phyloP scores from a whole-genome alignment of 2,797 vertebrate genomes.

The Danio albolineatus region DNA sequence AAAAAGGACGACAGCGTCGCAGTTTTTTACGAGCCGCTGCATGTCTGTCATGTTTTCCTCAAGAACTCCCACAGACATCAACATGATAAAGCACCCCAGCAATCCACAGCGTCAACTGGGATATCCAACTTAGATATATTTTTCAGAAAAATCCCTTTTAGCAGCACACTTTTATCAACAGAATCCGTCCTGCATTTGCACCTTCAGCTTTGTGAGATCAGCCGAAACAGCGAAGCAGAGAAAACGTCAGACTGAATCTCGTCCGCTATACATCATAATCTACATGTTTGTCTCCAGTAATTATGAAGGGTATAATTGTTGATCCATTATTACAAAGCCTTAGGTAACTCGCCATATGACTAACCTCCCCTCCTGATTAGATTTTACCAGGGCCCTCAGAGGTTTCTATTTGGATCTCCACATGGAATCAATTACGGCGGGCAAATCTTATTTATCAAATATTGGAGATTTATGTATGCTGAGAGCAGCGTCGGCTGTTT shows the following conservation, averaged over 20 bases:
- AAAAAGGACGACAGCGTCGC: conserved; percentile 54
- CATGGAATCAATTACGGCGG: conserved; percentile 72
- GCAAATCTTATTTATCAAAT: conserved; percentile 68
- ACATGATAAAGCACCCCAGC: conserved; percentile 37
- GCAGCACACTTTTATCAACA: conserved; percentile 21
- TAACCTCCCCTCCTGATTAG: conserved; percentile 63
- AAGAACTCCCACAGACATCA: conserved; percentile 47
- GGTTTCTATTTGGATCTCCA: conserved; percentile 70
- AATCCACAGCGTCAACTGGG: conserved; percentile 20
- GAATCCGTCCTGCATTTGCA: conserved; percentile 16
- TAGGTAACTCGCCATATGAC: conserved; percentile 51
- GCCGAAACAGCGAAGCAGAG: neutral
- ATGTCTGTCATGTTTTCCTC: conserved; percentile 46
- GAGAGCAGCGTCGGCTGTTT: conserved; percentile 55
- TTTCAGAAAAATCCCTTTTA: conserved; percentile 26
- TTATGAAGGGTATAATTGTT: conserved; percentile 49
- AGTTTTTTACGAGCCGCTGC: conserved; percentile 62
- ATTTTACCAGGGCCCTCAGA: conserved; percentile 69
- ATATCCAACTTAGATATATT: neutral
- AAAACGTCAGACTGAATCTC: conserved; percentile 4
- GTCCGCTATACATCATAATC: neutral
- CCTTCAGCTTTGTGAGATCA: neutral
- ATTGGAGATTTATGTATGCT: conserved; percentile 57
- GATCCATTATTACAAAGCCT: conserved; percentile 46
- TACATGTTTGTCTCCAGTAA: conserved; percentile 30